Percentiles rank a stretch among this genome's conserved stretches.
Evolutionary conservation across 92 coral and sea anemone species (phyloP).

Genomic region (Diadumene lineata): DNA sequence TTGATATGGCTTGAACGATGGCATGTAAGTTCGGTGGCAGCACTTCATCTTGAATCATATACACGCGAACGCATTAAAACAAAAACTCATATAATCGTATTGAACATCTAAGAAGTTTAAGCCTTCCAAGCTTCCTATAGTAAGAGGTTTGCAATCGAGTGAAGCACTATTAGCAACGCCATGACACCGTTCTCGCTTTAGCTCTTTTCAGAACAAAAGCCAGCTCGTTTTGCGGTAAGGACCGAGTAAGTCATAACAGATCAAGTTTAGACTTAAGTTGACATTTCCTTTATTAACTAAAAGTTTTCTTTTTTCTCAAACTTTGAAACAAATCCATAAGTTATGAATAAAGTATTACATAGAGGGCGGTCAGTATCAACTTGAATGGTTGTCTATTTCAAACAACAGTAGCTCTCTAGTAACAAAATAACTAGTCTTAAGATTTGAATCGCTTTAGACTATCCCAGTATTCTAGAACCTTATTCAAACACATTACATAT

Average conservation of each 20-base stretch:
- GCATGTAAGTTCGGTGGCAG: slow-evolving; percentile 9
- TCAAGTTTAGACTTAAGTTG: slow-evolving; percentile 12
- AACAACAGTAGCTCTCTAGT: not conserved
- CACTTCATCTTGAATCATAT: slow-evolving; percentile 30
- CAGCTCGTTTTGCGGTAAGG: slow-evolving; percentile 2
- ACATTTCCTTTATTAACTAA: not conserved
- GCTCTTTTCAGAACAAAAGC: slow-evolving; percentile 24
- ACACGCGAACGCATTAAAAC: slow-evolving; percentile 30
- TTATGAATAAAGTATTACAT: slow-evolving; percentile 1
- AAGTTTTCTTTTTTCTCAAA: slow-evolving; percentile 1
- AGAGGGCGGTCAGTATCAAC: not conserved
- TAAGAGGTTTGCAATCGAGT: slow-evolving; percentile 32
- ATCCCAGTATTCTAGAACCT: no score
- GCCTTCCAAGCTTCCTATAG: slow-evolving; percentile 31
- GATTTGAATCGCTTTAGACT: not conserved
- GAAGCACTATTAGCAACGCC: slow-evolving; percentile 31
- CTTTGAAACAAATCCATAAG: slow-evolving; percentile 6
- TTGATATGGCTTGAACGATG: slow-evolving; percentile 20
- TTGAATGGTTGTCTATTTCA: slow-evolving; percentile 11
- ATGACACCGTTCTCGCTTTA: slow-evolving; percentile 15
- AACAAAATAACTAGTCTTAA: not conserved
- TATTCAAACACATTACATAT: no score
- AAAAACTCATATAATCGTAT: slow-evolving; percentile 38
- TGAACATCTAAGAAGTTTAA: slow-evolving; percentile 36
- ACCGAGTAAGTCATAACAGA: slow-evolving; percentile 1